A percentile compares a stretch with the other conserved stretches of the same genome.
Evolutionary conservation across 2,888 invertebrate species (phyloP).

Genomic region (Elmis aenea): DNA sequence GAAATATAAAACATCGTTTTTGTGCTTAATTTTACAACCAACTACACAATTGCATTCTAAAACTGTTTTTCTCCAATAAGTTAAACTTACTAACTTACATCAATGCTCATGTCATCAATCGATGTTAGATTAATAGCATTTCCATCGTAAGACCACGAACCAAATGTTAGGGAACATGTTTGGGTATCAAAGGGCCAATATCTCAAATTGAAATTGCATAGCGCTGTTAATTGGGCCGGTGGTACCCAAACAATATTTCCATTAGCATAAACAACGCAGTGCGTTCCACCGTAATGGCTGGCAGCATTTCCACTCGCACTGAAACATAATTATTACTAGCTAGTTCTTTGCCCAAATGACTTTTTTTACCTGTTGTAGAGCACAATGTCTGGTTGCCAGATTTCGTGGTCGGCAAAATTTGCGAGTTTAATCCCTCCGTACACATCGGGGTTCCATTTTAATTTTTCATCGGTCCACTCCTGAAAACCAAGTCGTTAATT

Average conservation of each 20-base stretch:
- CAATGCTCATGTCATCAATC: no score
- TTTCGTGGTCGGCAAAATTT: conserved; percentile 62
- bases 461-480: conserved; percentile 68
- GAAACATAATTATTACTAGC: conserved; percentile 15
- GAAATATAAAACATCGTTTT: no score
- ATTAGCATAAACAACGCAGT: conserved; percentile 48
- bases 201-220: conserved; percentile 60
- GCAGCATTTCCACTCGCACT: conserved; percentile 59
- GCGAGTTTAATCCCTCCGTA: conserved; percentile 59
- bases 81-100: no score
- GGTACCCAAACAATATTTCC: conserved; percentile 63
- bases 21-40: no score
- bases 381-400: conserved; percentile 75
- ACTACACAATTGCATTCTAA: no score
- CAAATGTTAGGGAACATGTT: conserved; percentile 60
- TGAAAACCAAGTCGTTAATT: conserved; percentile 38
- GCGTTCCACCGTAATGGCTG: conserved; percentile 54
- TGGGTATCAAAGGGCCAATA: conserved; percentile 76
- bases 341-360: background rate
- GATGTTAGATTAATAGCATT: conserved; percentile 52
- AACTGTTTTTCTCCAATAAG: no score
- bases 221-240: conserved; percentile 61
- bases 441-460: conserved; percentile 64
- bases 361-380: conserved; percentile 59
- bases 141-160: conserved; percentile 65